phyloP scores from a whole-genome alignment of 2,888 invertebrate genomes.

The Strigamia maritima region DNA sequence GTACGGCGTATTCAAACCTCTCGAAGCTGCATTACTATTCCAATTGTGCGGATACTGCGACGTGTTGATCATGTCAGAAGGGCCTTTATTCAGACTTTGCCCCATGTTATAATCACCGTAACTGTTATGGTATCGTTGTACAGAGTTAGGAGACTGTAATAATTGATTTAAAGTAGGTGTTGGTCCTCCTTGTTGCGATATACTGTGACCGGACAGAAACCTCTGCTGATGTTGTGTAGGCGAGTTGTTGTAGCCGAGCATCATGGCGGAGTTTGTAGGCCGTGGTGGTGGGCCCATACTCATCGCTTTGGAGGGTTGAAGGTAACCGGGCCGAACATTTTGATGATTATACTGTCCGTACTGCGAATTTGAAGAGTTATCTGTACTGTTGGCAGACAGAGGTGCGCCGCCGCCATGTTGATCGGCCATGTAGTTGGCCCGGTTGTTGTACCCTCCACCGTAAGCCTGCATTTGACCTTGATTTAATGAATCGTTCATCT shows the following conservation, averaged over 20 bases:
- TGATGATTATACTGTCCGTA: constrained; percentile 47
- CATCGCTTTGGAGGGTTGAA: constrained; percentile 41
- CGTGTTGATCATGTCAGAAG: constrained; percentile 2
- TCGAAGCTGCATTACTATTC: constrained; percentile 30
- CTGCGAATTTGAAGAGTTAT: constrained; percentile 22
- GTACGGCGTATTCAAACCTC: constrained; percentile 37
- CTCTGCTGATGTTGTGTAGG: constrained; percentile 37
- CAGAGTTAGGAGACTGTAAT: constrained; percentile 60
- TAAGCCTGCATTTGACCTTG: constrained; percentile 47
- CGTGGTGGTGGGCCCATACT: constrained; percentile 35
- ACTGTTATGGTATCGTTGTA: constrained; percentile 40
- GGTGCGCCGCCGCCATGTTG: constrained; percentile 48
- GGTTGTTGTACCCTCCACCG: constrained; percentile 46
- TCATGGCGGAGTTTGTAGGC: constrained; percentile 29
- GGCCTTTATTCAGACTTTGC: not conserved
- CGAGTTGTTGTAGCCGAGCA: constrained; percentile 32
- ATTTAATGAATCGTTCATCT: constrained; percentile 48
- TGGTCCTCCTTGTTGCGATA: constrained; percentile 60
- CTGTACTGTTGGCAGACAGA: constrained; percentile 26
- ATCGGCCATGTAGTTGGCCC: constrained; percentile 46
- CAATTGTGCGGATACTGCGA: constrained; percentile 38
- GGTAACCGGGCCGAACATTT: constrained; percentile 47
- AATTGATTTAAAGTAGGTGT: constrained; percentile 92
- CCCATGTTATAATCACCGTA: constrained; percentile 38
- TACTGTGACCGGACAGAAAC: constrained; percentile 37